Base-by-base conservation (phyloP, 1,140 invertebrate species). In the Chrysoperla carnea region DNA sequence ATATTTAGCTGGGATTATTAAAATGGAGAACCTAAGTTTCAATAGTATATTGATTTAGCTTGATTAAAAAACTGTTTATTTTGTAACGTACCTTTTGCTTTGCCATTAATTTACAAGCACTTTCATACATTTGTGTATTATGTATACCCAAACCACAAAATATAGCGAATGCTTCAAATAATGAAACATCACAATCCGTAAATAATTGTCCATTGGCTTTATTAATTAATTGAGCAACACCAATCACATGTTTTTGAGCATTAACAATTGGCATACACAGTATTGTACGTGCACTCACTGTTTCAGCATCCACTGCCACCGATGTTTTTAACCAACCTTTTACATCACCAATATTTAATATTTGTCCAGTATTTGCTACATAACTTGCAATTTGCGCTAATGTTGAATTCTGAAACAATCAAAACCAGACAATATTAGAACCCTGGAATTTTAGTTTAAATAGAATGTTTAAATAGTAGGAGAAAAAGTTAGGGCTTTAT, bases 51-150 rank as follows among this genome's bases (percentile, higher is more conserved):
- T n/a, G n/a, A n/a, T n/a, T n/a, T n/a, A n/a, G n/a, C n/a, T n/a
- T n/a, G n/a, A n/a, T n/a, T 23, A 23, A 23, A 23, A 23, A 23
- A 23, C 5, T 23, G 17, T 23, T 23, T n/a, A n/a, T n/a, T n/a
- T n/a, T n/a, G n/a, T n/a, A n/a, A n/a, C n/a, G n/a, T 53, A 23
- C 17, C 64, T 90, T 87, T 59, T 95, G 91, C 55, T 94, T 94
- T 4, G 91, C 91, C 85, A 94, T 94, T n/a, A 95, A 68, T 59
- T 90, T 85, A 62, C 86, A 89, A 12, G 87, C 88, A 46, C 86
- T 88, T 60, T 96, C 91, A 61, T 94, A 96, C 81, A 94, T 93
- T 59, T 93, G 89, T 0, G 91, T 95, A 58, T 97, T 96, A 61
- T 95, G 89, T 42, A 97, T 96, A 1, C 91, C 92, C 37, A 95